Evolutionary conservation across 64 coral and sea anemone genomes (phyloP), one percentile per base, ranked within the genome.

Genomic region (Stichodactyla helianthus): DNA sequence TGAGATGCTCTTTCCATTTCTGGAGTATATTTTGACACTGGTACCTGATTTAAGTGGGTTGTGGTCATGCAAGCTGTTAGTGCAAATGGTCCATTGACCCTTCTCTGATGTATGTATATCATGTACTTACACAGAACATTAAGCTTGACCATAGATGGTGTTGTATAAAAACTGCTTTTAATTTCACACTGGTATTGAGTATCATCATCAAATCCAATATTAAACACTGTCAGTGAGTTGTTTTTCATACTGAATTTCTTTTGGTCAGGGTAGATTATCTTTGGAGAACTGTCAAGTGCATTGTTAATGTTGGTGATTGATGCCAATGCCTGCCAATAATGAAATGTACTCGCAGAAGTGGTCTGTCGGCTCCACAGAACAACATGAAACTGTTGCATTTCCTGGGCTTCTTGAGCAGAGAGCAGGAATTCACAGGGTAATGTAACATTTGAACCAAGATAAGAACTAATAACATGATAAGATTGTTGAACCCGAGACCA

Each of bases 181-280:
- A 84, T 15, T 84, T 84, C 82, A 59, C 82, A 84, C 82, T 84
- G 52, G 82, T 84, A 84, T 1, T 84, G 52, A n/a, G 35, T 18
- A 19, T 84, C 82, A 84, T 84, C 82, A 54, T 84, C 53, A 54
- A 84, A 13, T 6, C 19, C 52, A 56, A 84, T 52, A 56, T 84
- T 54, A 19, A 14, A 84, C 6, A 84, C 52, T 56, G 26, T 15
- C 18, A 84, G 82, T 27, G 82, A 56, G 17, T 84, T 84, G 20
- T 84, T 84, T 57, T 52, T 59, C 82, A 84, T 54, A 79, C 82
- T 56, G 3, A 23, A 84, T 84, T 84, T 84, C 6, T 56, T 53
- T 59, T 84, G 22, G 53, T 56, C 23, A 84, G 52, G 53, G 20
- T 17, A 58, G 7, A 59, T 52, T 18, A 84, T 84, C 56, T 84